phyloP scores from a whole-genome alignment of 2,113 vertebrate genomes.

The Eolophus roseicapilla region DNA sequence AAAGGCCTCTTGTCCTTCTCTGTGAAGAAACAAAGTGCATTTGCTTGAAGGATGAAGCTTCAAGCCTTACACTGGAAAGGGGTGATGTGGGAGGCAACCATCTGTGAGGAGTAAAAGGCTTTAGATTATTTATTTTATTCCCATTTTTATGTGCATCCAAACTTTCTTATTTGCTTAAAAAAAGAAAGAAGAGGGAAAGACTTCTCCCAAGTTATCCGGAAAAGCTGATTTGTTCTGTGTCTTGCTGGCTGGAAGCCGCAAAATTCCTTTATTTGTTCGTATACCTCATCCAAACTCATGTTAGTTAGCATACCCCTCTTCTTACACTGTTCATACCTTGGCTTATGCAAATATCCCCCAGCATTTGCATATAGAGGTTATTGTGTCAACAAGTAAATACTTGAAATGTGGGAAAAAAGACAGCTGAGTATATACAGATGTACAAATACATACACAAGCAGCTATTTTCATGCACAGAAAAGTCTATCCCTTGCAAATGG shows the following conservation, averaged over 20 bases:
- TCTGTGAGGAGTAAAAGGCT: background rate
- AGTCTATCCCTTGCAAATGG: background rate
- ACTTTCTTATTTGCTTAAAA: background rate
- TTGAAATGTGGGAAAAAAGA: background rate
- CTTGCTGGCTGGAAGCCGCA: background rate
- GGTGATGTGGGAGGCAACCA: background rate
- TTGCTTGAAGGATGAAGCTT: background rate
- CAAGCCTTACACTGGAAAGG: background rate
- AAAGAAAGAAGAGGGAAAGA: background rate
- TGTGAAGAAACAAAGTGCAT: background rate
- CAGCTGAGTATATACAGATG: background rate
- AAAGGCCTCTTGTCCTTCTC: background rate
- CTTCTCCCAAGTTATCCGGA: background rate
- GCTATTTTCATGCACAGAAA: background rate
- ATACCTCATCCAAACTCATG: background rate
- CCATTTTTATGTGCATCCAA: background rate
- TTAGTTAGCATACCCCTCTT: background rate
- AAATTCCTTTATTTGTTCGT: background rate
- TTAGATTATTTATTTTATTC: background rate
- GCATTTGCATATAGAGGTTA: background rate
- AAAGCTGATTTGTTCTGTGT: background rate
- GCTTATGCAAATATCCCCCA: background rate
- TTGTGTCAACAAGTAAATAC: background rate
- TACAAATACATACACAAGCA: background rate
- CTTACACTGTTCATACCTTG: background rate